Percentiles rank a stretch among this genome's conserved stretches.
Conservation (phyloP, 2,113 vertebrate species). For the Alosa alosa region DNA sequence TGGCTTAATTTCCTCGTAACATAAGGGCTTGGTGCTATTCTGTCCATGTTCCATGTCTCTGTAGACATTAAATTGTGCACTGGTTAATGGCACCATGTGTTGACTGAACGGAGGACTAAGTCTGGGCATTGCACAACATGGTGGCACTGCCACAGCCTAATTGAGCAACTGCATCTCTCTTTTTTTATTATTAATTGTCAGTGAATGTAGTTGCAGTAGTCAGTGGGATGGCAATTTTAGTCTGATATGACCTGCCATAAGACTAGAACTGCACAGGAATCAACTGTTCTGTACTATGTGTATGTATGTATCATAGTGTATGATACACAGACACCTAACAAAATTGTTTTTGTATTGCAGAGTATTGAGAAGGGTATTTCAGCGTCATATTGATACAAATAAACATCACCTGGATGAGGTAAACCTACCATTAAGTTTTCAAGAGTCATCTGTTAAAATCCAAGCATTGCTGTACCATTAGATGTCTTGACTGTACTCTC, state of each 20-base stretch:
- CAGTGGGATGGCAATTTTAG: not conserved
- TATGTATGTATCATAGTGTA: not conserved
- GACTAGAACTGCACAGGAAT: not conserved
- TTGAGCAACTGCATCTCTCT: no score
- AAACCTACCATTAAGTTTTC: slow-evolving; percentile 18
- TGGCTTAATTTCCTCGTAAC: not conserved
- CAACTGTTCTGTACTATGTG: not conserved
- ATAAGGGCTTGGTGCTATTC: not conserved
- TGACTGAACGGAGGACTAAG: no score
- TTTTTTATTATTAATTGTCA: not conserved
- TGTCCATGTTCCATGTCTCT: not conserved
- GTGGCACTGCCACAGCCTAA: no score
- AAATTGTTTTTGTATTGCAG: slow-evolving; percentile 49
- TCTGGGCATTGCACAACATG: no score
- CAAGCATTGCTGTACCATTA: not conserved
- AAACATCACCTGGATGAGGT: slow-evolving; percentile 69
- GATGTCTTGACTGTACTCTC: not conserved
- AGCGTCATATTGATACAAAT: slow-evolving; percentile 70
- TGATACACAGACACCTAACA: not conserved
- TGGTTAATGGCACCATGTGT: not conserved
- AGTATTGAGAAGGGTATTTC: slow-evolving; percentile 65
- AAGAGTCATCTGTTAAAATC: not conserved
- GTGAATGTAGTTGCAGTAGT: not conserved
- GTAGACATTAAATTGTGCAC: not conserved
- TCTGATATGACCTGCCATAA: not conserved